phyloP scores from a whole-genome alignment of 2,113 vertebrate genomes.

The Lepus americanus region DNA sequence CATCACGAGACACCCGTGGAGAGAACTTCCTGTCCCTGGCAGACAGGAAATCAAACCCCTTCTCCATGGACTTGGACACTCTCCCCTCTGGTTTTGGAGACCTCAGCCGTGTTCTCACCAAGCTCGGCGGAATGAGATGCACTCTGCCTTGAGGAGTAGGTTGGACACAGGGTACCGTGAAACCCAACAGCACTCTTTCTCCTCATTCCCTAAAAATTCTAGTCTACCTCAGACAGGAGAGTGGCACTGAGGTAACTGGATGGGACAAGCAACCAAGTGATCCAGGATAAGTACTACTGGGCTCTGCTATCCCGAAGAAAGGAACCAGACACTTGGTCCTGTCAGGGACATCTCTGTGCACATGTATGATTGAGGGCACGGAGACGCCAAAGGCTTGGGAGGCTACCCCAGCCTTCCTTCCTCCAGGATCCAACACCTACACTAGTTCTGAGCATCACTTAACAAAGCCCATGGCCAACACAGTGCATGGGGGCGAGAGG shows the following conservation, averaged over 20 bases:
- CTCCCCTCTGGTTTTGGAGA: slow-evolving; percentile 64
- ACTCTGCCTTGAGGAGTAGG: neutral
- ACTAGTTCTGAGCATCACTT: neutral
- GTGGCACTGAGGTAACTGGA: neutral
- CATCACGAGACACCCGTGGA: slow-evolving; percentile 43
- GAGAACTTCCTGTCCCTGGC: slow-evolving; percentile 78
- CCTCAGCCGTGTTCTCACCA: neutral
- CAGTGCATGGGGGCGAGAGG: neutral
- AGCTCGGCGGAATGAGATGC: neutral
- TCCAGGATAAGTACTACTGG: neutral
- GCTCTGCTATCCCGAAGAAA: neutral
- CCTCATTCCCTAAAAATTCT: neutral
- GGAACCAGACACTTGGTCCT: neutral
- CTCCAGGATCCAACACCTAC: neutral
- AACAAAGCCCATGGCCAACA: neutral
- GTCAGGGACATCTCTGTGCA: neutral
- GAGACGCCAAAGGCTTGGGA: neutral
- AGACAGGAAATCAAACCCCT: slow-evolving; percentile 63
- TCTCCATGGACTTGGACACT: slow-evolving; percentile 61
- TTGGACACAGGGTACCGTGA: neutral
- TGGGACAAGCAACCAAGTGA: slow-evolving; percentile 29
- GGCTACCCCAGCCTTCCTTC: neutral
- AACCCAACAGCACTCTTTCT: neutral
- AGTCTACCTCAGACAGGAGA: slow-evolving; percentile 11
- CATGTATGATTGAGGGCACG: neutral